Evolutionary conservation across 2,888 invertebrate genomes (phyloP).

Genomic region (Brenthis ino): DNA sequence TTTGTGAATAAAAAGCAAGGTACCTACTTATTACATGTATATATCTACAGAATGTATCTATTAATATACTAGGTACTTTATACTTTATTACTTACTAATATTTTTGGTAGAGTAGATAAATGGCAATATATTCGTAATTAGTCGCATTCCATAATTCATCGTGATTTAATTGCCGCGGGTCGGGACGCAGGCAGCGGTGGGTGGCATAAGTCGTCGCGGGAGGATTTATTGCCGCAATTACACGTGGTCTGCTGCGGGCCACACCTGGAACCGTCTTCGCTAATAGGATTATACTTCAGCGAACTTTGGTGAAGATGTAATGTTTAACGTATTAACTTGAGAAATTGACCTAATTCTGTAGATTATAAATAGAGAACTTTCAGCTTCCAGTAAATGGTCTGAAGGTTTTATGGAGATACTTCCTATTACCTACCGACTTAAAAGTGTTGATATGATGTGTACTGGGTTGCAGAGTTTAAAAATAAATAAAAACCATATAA

Average conservation of each 20-base stretch:
- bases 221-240: constrained; percentile 78
- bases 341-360: constrained; percentile 21
- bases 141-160: constrained; percentile 66
- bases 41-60: no score
- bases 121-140: constrained; percentile 53
- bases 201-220: constrained; percentile 61
- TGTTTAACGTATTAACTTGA: constrained; percentile 45
- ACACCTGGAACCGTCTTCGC: constrained; percentile 58
- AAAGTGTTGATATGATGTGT: not conserved
- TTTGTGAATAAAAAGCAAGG: no score
- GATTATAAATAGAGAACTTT: constrained; percentile 1
- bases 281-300: constrained; percentile 56
- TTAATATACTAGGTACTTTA: no score
- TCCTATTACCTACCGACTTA: no score
- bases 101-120: no score
- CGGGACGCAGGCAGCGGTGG: constrained; percentile 49
- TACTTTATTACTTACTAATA: no score
- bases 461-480: no score
- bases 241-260: constrained; percentile 61
- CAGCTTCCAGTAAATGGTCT: not conserved
- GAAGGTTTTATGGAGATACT: not conserved
- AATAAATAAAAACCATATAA: no score
- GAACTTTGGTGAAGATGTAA: constrained; percentile 49
- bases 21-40: no score
- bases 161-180: constrained; percentile 76